These are phyloP conservation scores for Heliconius nattereri DNA, from an alignment of 1,140 invertebrate species.

Conservation along the genomic window DNA sequence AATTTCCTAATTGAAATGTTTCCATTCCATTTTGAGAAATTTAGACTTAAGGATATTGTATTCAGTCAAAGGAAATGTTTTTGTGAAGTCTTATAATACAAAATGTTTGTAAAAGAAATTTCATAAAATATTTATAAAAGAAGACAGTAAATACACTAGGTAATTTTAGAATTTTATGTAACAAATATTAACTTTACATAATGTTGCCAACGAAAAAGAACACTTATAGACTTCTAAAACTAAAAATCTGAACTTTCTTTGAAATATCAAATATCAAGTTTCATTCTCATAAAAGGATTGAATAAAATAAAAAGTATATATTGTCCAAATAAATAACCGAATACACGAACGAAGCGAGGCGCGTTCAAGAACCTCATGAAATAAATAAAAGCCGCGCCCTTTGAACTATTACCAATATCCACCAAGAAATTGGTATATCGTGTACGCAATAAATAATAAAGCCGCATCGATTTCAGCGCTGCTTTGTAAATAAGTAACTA, in stretches of 20 bases:
- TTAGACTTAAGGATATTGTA: constrained; percentile 5
- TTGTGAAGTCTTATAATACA: background rate
- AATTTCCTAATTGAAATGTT: constrained; percentile 8
- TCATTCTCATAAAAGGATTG: constrained; percentile 1
- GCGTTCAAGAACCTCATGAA: constrained; percentile 42
- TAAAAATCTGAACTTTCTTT: background rate
- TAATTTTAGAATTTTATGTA: background rate
- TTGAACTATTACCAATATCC: constrained; percentile 51
- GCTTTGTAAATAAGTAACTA: constrained; percentile 53
- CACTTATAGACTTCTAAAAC: background rate
- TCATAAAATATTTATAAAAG: background rate
- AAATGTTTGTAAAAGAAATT: too few species aligned
- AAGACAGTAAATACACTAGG: background rate
- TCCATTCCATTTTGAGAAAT: constrained; percentile 1
- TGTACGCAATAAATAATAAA: constrained; percentile 56
- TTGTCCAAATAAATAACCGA: constrained; percentile 39
- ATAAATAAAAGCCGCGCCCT: constrained; percentile 50
- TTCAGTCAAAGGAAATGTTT: background rate
- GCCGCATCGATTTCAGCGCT: constrained; percentile 47
- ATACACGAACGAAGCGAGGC: constrained; percentile 35
- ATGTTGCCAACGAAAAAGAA: background rate
- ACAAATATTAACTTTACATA: background rate
- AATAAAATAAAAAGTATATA: constrained; percentile 28
- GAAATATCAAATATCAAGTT: background rate
- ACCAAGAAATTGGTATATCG: constrained; percentile 54